phyloP scores from a whole-genome alignment of 1,140 invertebrate genomes.

The Proctacanthus coquilletti region DNA sequence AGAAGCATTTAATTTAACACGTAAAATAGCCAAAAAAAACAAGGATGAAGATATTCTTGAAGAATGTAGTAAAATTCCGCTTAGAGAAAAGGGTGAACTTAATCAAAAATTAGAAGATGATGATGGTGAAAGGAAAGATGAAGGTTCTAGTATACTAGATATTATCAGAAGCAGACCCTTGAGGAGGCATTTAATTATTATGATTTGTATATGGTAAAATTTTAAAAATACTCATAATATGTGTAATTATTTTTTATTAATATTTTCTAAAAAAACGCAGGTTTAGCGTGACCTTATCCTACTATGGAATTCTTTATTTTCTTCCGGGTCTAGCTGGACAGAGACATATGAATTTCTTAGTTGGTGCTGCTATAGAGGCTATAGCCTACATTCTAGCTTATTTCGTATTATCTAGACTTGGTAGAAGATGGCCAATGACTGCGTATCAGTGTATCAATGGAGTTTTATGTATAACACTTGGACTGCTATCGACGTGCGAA shows the following conservation, averaged over 20 bases:
- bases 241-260: no score
- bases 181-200: conserved; percentile 2
- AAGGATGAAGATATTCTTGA: not conserved
- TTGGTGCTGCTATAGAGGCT: conserved; percentile 3
- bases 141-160: not conserved
- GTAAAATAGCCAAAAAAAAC: conserved; percentile 3
- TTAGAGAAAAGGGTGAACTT: not conserved
- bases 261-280: no score
- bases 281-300: conserved; percentile 3
- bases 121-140: not conserved
- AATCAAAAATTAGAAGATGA: not conserved
- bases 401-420: conserved; percentile 3
- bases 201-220: conserved; percentile 1
- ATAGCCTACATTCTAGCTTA: conserved; percentile 2
- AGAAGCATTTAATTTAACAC: not conserved
- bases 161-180: not conserved
- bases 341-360: conserved; percentile 4
- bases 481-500: not conserved
- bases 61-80: not conserved
- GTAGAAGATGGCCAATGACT: conserved; percentile 1
- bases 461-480: not conserved
- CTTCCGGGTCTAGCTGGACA: conserved; percentile 2
- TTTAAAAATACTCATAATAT: conserved; percentile 2
- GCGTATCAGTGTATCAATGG: conserved; percentile 3
- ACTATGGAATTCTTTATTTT: conserved; percentile 3